Base-by-base conservation (phyloP, 2,113 vertebrate species). In the Parotia lawesii region DNA sequence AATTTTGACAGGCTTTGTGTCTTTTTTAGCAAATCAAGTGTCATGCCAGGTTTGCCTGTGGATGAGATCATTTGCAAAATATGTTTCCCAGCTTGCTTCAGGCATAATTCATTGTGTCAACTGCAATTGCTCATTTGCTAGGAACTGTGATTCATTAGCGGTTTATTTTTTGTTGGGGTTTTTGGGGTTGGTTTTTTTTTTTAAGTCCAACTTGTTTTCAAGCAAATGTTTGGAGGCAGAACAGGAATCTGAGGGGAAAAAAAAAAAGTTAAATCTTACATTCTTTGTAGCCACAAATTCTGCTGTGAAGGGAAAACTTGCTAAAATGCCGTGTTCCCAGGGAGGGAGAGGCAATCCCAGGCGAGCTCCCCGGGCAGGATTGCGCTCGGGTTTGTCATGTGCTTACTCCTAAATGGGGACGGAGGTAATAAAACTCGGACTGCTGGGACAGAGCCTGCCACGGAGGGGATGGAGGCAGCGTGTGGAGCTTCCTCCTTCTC, bases 1-100 rank as follows among this genome's bases (percentile, higher is more conserved):
- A 66, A 85, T 94, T 96, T 94, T 94, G 96, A 96, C 74, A 89
- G 76, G 54, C 94, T 96, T 94, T 91, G 80, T 94, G 95, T 96
- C 89, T 95, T 96, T 96, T 96, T 96, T 94, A 93, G 95, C 89
- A 81, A 93, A 95, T 94, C 90, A 94, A 95, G 77, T 87, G 95
- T 96, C 89, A 96, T 95, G 77, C 94, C 88, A 84, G 94, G 95
- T 96, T 95, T 96, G 94, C 94, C 96, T 93, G 93, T 95, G 82
- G 72, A 93, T 97, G 97, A 97, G 96, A 93, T 97, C 97, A 97
- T 96, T 94, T 95, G 96, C 94, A 95, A 96, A 97, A 95, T 94
- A 87, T 95, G 97, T 93, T 92, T 95, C 94, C 88, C 90, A 93
- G 93, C 96, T 92, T 95, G 93, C 97, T 97, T 93, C 76, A 13